Evolutionary conservation across 64 coral and sea anemone genomes (phyloP).

Genomic region (Montipora foliosa): DNA sequence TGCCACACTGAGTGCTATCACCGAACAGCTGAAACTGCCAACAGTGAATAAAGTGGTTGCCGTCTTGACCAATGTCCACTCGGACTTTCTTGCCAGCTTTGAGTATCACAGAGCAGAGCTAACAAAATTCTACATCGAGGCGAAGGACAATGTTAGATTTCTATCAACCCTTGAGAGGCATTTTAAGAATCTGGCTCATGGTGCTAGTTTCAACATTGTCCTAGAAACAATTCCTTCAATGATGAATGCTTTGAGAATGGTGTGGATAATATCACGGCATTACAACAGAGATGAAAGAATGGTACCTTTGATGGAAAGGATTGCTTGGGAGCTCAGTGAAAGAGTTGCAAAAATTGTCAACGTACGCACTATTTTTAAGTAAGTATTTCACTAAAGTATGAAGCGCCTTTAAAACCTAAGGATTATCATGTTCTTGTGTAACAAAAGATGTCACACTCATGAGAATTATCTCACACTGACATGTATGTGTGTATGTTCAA

Average conservation of each 20-base stretch:
- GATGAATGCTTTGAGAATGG: conserved; percentile 99
- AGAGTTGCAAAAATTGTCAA: conserved; percentile 92
- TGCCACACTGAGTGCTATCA: conserved; percentile 94
- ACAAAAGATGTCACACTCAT: too few species aligned
- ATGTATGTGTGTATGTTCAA: too few species aligned
- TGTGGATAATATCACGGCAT: conserved; percentile 98
- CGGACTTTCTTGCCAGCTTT: conserved; percentile 89
- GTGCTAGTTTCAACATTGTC: conserved; percentile 96
- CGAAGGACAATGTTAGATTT: conserved; percentile 98
- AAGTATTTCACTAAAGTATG: neutral
- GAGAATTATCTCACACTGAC: too few species aligned
- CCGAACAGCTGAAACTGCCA: conserved; percentile 95
- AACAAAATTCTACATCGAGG: conserved; percentile 94
- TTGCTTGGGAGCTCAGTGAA: conserved; percentile 99
- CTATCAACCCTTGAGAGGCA: conserved; percentile 95
- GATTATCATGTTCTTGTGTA: too few species aligned
- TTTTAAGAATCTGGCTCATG: conserved; percentile 98
- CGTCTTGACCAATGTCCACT: conserved; percentile 73
- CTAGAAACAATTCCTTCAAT: conserved; percentile 98
- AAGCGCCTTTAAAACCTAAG: too few species aligned
- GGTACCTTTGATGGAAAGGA: conserved; percentile 99
- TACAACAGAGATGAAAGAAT: conserved; percentile 99
- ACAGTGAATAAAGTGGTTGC: conserved; percentile 92
- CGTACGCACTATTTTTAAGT: conserved; percentile 97
- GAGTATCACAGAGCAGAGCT: conserved; percentile 98